A percentile compares a stretch with the other conserved stretches of the same genome.
phyloP scores from a whole-genome alignment of 2,113 vertebrate species.

The Equus quagga region DNA sequence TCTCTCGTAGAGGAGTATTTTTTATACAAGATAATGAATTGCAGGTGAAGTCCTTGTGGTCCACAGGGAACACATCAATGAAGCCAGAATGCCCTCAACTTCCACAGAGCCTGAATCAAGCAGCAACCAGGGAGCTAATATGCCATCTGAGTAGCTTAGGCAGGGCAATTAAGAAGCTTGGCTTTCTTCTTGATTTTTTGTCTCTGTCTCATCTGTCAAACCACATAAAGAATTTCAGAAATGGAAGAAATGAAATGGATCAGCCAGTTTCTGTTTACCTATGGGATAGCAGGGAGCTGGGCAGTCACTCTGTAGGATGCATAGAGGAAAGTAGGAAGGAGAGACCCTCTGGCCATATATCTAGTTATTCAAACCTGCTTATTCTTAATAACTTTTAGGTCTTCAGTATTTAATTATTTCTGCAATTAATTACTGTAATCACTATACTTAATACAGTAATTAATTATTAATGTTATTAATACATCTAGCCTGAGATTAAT shows the following conservation, averaged over 20 bases:
- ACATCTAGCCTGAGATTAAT: constrained; percentile 19
- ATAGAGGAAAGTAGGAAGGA: background rate
- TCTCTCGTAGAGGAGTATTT: background rate
- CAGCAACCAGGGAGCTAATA: background rate
- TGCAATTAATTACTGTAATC: constrained; percentile 38
- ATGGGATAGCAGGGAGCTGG: background rate
- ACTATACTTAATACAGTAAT: background rate
- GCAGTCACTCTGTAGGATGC: background rate
- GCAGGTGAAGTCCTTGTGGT: constrained; percentile 17
- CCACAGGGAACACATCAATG: background rate
- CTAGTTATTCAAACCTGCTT: constrained; percentile 32
- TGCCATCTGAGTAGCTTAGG: background rate
- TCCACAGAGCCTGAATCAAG: background rate
- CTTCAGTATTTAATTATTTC: constrained; percentile 27
- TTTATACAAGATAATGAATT: constrained; percentile 19
- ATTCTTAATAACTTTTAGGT: constrained; percentile 54
- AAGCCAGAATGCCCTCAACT: background rate
- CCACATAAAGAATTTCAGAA: constrained; percentile 21
- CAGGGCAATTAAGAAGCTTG: background rate
- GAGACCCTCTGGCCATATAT: constrained; percentile 19
- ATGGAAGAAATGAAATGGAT: constrained; percentile 39
- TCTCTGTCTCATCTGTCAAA: constrained; percentile 20
- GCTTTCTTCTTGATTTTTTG: background rate
- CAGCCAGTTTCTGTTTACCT: background rate
- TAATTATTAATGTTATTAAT: constrained; percentile 49